A percentile compares a stretch with the other conserved stretches of the same genome.
phyloP scores from a whole-genome alignment of 1,140 invertebrate genomes.

The Caenorhabditis tropicalis region DNA sequence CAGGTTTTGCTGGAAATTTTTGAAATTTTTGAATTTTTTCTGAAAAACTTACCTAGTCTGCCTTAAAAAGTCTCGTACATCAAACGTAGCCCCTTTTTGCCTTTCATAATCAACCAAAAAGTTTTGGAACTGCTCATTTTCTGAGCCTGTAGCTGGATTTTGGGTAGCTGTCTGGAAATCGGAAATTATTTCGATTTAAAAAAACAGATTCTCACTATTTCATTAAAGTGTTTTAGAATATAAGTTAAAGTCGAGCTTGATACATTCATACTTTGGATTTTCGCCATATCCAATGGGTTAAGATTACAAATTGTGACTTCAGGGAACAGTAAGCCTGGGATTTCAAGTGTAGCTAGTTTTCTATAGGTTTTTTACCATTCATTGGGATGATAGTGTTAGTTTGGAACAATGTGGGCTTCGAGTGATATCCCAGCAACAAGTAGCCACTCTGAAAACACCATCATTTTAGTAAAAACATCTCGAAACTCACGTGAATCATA shows the following conservation, averaged over 20 bases:
- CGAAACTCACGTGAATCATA: constrained; percentile 56
- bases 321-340: constrained; percentile 41
- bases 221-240: background rate
- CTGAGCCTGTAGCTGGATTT: background rate
- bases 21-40: background rate
- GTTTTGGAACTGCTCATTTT: constrained; percentile 10
- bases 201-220: background rate
- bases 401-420: constrained; percentile 54
- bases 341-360: background rate
- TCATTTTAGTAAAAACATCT: background rate
- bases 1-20: constrained; percentile 36
- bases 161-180: background rate
- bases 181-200: background rate
- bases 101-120: background rate
- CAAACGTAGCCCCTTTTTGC: background rate
- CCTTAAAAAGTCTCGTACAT: constrained; percentile 35
- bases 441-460: constrained; percentile 50
- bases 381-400: constrained; percentile 54
- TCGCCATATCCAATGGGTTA: constrained; percentile 43
- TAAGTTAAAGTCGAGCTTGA: background rate
- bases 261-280: constrained; percentile 21
- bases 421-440: constrained; percentile 51
- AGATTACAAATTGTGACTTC: constrained; percentile 56
- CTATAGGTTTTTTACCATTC: constrained; percentile 5
- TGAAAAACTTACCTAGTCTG: constrained; percentile 1